Conservation (phyloP, 2,113 vertebrate species). For the Cyanoderma ruficeps region DNA sequence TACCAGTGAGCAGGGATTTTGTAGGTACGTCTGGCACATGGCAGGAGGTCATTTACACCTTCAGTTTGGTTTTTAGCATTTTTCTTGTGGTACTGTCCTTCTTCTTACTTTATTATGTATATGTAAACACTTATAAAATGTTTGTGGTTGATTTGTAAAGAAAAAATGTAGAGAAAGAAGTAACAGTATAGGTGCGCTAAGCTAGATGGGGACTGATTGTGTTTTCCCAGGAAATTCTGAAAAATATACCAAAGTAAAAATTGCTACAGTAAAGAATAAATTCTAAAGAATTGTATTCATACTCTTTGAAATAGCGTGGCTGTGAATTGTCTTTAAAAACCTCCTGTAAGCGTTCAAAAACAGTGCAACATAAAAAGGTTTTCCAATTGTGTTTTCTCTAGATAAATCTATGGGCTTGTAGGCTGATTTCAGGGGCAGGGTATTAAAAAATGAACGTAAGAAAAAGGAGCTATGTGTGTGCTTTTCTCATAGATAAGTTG, state of each 20-base stretch:
- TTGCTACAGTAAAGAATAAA: conserved; percentile 44
- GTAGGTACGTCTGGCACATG: conserved; percentile 39
- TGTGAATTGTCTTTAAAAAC: conserved; percentile 49
- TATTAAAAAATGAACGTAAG: conserved; percentile 48
- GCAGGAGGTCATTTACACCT: conserved; percentile 49
- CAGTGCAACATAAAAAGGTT: conserved; percentile 20
- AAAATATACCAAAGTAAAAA: conserved; percentile 50
- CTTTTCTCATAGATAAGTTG: neutral
- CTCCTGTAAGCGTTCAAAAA: conserved; percentile 17
- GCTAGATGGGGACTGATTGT: conserved; percentile 20
- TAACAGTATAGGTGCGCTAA: conserved; percentile 1
- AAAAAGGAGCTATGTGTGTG: neutral
- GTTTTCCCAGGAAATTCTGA: conserved; percentile 52
- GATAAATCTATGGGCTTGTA: conserved; percentile 8
- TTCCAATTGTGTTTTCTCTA: conserved; percentile 30
- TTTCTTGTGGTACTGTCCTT: neutral
- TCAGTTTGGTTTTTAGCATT: conserved; percentile 24
- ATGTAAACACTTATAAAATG: conserved; percentile 30
- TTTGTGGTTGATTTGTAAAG: neutral
- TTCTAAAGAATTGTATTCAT: conserved; percentile 38
- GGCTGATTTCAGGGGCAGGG: neutral
- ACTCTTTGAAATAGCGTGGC: neutral
- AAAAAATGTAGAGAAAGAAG: conserved; percentile 27
- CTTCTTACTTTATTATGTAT: neutral
- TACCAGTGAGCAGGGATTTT: conserved; percentile 35